Evolutionary conservation across 2,113 vertebrate species (phyloP).

Genomic region (Hymenochirus boettgeri): DNA sequence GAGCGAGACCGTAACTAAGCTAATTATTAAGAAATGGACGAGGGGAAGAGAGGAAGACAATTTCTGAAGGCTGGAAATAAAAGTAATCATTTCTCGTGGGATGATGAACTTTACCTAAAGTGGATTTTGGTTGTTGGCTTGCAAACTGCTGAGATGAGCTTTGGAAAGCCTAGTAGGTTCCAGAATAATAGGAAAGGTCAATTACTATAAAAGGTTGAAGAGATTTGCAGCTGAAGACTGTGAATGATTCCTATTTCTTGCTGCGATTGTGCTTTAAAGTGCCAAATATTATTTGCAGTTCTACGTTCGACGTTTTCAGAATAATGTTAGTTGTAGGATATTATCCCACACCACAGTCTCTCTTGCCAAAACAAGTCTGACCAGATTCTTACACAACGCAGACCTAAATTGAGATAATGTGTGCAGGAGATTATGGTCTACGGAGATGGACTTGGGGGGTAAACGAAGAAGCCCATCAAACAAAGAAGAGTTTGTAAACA

Average conservation of each 20-base stretch:
- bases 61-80: too few species aligned
- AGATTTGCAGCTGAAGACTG: background rate
- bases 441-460: too few species aligned
- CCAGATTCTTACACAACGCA: too few species aligned
- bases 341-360: too few species aligned
- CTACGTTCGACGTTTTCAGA: constrained; percentile 3
- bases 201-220: background rate
- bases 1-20: constrained; percentile 83
- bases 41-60: too few species aligned
- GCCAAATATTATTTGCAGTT: constrained; percentile 28
- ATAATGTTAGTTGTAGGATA: too few species aligned
- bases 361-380: too few species aligned
- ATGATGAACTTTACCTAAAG: background rate
- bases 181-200: constrained; percentile 16
- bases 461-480: too few species aligned
- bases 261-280: constrained; percentile 1
- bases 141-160: constrained; percentile 49
- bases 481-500: too few species aligned
- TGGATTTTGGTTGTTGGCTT: constrained; percentile 32
- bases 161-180: constrained; percentile 37
- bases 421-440: too few species aligned
- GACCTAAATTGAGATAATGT: too few species aligned
- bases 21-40: constrained; percentile 69
- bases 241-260: background rate
- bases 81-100: background rate